These are phyloP conservation scores for Leucosticte australis DNA, from an alignment of 2,113 vertebrate species.

Conservation along the genomic window DNA sequence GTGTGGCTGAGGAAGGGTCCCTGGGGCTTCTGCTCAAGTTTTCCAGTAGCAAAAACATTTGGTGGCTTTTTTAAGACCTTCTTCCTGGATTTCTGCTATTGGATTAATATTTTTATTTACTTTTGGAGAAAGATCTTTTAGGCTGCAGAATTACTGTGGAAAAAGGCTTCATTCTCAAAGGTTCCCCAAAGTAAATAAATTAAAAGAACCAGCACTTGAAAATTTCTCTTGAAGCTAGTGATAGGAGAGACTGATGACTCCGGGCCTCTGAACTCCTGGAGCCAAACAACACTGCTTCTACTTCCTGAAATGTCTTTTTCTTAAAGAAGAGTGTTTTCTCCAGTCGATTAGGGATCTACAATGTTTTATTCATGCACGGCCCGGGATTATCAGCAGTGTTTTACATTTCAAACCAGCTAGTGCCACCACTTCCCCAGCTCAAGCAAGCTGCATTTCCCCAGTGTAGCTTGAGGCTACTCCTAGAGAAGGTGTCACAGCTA, in stretches of 20 bases:
- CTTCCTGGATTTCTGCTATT: slow-evolving; percentile 22
- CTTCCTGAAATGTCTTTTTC: slow-evolving; percentile 13
- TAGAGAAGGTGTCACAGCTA: slow-evolving; percentile 30
- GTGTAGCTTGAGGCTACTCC: neutral
- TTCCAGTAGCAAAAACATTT: neutral
- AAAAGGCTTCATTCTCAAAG: slow-evolving; percentile 9
- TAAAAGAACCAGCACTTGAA: slow-evolving; percentile 24
- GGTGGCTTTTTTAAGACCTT: neutral
- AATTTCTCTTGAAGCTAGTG: slow-evolving; percentile 14
- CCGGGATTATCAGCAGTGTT: neutral
- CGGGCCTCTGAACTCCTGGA: neutral
- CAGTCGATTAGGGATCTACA: neutral
- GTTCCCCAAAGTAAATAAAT: slow-evolving; percentile 42
- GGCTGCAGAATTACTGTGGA: neutral
- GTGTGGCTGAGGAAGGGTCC: neutral
- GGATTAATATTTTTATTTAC: slow-evolving; percentile 19
- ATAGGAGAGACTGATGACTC: neutral
- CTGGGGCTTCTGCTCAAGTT: neutral
- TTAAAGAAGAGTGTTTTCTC: neutral
- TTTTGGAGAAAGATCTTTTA: slow-evolving; percentile 29
- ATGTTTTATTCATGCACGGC: slow-evolving; percentile 50
- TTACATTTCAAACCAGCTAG: slow-evolving; percentile 37
- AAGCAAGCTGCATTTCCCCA: neutral
- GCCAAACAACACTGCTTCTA: neutral
- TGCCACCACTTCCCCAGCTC: neutral